Evolutionary conservation across 1,140 invertebrate species (phyloP).

Genomic region (Megathymus violae): DNA sequence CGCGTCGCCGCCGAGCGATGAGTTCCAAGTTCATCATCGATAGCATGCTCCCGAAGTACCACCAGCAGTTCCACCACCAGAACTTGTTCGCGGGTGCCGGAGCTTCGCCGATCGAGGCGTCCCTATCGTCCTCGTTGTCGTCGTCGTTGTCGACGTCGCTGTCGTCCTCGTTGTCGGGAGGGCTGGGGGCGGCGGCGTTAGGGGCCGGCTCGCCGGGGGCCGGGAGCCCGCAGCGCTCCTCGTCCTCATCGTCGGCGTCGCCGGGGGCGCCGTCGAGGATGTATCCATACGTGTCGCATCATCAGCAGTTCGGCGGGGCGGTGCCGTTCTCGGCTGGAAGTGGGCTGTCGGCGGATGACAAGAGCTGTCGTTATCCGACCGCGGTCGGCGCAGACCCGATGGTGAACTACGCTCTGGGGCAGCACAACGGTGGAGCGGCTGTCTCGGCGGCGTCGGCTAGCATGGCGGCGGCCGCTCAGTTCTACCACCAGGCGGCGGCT

Average conservation of each 20-base stretch:
- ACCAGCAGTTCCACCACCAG: conserved; percentile 84
- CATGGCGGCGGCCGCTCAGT: conserved; percentile 92
- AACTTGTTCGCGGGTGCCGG: conserved; percentile 84
- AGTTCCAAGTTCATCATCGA: conserved; percentile 98
- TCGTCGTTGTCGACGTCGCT: conserved; percentile 86
- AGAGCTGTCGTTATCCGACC: conserved; percentile 90
- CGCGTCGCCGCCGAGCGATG: conserved; percentile 88
- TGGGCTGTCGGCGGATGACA: conserved; percentile 87
- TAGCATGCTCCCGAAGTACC: conserved; percentile 98
- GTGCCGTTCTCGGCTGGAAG: conserved; percentile 80
- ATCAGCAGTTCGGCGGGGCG: conserved; percentile 84
- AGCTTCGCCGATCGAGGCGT: conserved; percentile 77
- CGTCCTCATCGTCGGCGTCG: too few species aligned
- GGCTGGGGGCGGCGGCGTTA: conserved; percentile 77
- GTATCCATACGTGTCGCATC: conserved; percentile 88
- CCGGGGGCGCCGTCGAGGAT: conserved; percentile 86
- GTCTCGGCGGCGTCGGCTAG: conserved; percentile 89
- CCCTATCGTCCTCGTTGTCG: conserved; percentile 87
- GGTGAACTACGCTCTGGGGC: conserved; percentile 91
- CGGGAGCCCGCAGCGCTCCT: conserved; percentile 82
- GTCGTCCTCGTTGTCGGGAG: conserved; percentile 87
- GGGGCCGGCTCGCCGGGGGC: conserved; percentile 81
- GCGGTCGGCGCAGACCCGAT: conserved; percentile 89
- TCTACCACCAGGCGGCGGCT: conserved; percentile 92
- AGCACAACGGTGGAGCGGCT: conserved; percentile 89